Evolutionary conservation across 2,113 vertebrate genomes (phyloP).

Genomic region (Peromyscus californicus): DNA sequence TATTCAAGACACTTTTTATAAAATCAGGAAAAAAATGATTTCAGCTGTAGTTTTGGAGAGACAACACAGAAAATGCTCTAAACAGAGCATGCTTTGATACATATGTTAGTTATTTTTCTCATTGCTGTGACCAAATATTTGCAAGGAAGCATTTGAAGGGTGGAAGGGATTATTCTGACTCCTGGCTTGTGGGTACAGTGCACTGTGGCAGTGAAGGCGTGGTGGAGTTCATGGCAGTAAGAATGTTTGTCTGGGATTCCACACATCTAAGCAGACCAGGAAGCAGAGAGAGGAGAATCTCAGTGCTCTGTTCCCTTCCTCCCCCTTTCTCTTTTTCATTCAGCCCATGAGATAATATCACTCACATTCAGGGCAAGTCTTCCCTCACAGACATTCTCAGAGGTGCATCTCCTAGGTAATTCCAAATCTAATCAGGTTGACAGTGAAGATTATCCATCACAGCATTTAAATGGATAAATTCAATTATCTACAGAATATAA

Average conservation of each 20-base stretch:
- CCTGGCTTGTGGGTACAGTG: background rate
- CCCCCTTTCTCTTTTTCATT: background rate
- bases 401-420: background rate
- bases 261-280: background rate
- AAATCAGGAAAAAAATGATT: conserved; percentile 14
- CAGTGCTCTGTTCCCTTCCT: background rate
- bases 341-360: background rate
- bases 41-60: background rate
- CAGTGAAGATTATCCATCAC: background rate
- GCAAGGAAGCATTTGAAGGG: background rate
- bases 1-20: background rate
- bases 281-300: background rate
- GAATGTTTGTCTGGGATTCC: background rate
- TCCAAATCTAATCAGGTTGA: background rate
- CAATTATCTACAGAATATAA: conserved; percentile 17
- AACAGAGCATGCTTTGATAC: conserved; percentile 19
- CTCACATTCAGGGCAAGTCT: background rate
- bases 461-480: conserved; percentile 6
- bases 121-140: background rate
- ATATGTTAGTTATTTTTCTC: background rate
- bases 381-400: background rate
- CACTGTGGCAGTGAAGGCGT: background rate
- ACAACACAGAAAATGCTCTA: conserved; percentile 13
- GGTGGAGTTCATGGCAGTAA: background rate
- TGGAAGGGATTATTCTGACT: background rate